Evolutionary conservation across 2,888 invertebrate species (phyloP).

Genomic region (Pilophorus perplexus): DNA sequence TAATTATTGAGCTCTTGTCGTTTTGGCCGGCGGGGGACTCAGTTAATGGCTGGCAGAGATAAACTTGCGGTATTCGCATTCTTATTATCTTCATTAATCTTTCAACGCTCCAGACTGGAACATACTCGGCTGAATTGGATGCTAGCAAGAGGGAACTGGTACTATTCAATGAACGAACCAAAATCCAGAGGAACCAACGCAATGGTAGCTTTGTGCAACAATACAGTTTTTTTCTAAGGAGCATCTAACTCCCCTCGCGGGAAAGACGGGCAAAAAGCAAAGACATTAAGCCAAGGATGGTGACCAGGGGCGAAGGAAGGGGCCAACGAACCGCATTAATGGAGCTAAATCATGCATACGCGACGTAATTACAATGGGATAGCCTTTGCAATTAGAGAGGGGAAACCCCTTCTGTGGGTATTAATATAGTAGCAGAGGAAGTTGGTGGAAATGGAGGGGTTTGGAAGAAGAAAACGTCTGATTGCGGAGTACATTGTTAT

Average conservation of each 20-base stretch:
- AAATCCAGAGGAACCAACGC: too few species aligned
- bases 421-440: slow-evolving; percentile 32
- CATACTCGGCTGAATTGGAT: too few species aligned
- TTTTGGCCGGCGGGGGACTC: neutral
- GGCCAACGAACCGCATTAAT: slow-evolving; percentile 34
- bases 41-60: neutral
- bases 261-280: slow-evolving; percentile 28
- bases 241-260: neutral
- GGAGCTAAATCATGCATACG: slow-evolving; percentile 42
- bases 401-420: slow-evolving; percentile 26
- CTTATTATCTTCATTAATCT: too few species aligned
- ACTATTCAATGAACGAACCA: too few species aligned
- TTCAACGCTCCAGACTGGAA: too few species aligned
- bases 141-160: too few species aligned
- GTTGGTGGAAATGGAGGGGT: slow-evolving; percentile 7
- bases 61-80: too few species aligned
- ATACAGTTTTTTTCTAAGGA: slow-evolving; percentile 26
- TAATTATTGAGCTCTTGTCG: neutral
- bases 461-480: slow-evolving; percentile 19
- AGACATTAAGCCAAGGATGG: slow-evolving; percentile 31
- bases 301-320: neutral
- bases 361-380: slow-evolving; percentile 41
- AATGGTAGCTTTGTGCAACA: slow-evolving; percentile 29
- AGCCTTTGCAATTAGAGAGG: slow-evolving; percentile 38
- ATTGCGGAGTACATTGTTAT: slow-evolving; percentile 25